Base-by-base conservation (phyloP, 2,797 vertebrate species). In the Cyprinodon diabolis region DNA sequence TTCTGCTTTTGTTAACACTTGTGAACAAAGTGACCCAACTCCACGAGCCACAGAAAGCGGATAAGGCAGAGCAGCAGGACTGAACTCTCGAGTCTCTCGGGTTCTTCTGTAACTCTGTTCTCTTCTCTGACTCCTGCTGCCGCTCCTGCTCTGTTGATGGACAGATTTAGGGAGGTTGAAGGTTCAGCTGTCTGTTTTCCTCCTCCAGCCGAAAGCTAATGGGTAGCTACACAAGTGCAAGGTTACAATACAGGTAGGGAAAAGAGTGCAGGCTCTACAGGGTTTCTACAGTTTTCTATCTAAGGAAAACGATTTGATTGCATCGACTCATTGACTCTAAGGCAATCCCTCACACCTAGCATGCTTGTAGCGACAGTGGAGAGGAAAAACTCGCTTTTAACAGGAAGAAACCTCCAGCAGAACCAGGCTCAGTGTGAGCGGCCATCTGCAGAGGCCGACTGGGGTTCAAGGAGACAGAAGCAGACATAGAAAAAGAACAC, bases 1-100 rank as follows among this genome's bases (percentile, higher is more conserved):
- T 30, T 55, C 15, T 40, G 37, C 25, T 15, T 7, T 37, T 72
- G n/a, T 48, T 1, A 0, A 47, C 49, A 63, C 37, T 54, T 21
- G 4, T 0, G 4, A 56, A 23, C 35, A 37, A 66, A 14, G 43
- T 17, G 45, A 49, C 69, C 17, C 35, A 2, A 54, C 67, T 56
- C 66, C 1, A 4, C 30, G 4, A 51, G 17, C 52, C 5, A 21
- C 72, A 66, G 54, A 68, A 73, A 84, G 67, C 71, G 76, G 67
- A 81, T 69, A 51, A 69, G 62, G 35, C 63, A 23, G 15, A 19
- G 40, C 47, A 43, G 56, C 51, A 67, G 12, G 76, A 57, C 75
- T 79, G 1, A 48, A 75, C 81, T 83, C 66, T 74, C 65, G 75
- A 77, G 73, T 87, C 79, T 86, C 57, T 86, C 57, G 67, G 67